Conservation (phyloP, 64 coral and sea anemone species). For the Stichodactyla helianthus region DNA sequence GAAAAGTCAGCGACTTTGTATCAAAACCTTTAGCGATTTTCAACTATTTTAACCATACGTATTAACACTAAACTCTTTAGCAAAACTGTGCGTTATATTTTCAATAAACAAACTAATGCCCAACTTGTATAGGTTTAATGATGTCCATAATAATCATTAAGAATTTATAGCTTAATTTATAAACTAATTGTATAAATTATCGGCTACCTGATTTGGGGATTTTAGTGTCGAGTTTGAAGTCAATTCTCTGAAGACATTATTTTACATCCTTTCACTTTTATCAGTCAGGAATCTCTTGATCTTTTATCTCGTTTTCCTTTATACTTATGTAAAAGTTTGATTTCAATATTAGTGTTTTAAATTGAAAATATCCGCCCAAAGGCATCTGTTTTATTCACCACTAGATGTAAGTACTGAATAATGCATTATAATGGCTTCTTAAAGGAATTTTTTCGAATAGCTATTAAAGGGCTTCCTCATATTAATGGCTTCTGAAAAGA, state of each 20-base stretch:
- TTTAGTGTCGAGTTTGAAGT: not conserved
- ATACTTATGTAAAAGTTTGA: not conserved
- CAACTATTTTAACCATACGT: too few relatives aligned
- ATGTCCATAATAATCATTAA: not conserved
- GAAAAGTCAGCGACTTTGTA: too few relatives aligned
- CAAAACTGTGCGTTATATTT: too few relatives aligned
- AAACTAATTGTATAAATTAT: not conserved
- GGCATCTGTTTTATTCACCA: conserved; percentile 10
- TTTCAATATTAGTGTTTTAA: conserved; percentile 19
- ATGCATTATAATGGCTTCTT: not conserved
- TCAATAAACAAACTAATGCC: not conserved
- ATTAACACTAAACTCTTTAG: too few relatives aligned
- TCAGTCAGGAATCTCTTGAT: not conserved
- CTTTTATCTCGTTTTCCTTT: not conserved
- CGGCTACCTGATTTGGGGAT: not conserved
- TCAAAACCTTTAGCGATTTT: too few relatives aligned
- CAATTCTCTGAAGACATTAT: not conserved
- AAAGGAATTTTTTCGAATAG: not conserved
- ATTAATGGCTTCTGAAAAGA: conserved; percentile 10
- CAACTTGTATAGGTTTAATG: not conserved
- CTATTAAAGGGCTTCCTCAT: conserved; percentile 7
- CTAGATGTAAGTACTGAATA: not conserved
- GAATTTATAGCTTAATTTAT: not conserved
- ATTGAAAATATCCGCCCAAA: conserved; percentile 15
- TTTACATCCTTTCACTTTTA: not conserved